Base-by-base conservation (phyloP, 2,888 invertebrate species). In the Erannis defoliaria region DNA sequence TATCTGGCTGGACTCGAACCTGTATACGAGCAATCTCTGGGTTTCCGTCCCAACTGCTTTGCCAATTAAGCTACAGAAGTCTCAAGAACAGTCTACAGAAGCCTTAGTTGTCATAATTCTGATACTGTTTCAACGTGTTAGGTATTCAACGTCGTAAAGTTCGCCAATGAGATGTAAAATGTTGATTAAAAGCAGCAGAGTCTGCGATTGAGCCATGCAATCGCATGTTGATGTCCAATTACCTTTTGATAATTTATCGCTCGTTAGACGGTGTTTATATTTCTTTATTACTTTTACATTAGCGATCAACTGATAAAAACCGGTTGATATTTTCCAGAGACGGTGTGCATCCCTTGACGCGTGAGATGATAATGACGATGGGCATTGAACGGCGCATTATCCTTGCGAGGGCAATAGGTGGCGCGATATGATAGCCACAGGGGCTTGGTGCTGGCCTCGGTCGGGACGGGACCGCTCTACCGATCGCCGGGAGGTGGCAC, bases 371-470 rank as follows among this genome's bases (percentile, higher is more conserved):
- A 88, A 82, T 80, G 75, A 78, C 29, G 46, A 76, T 81, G 84
- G 83, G 78, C 83, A 77, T 82, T 85, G 86, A 87, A 86, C 85
- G 84, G 71, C 73, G 81, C 74, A 82, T 85, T 88, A 87, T 88
- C 85, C 86, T 86, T 80, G 78, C 76, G 81, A 83, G 91, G 87
- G 88, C 84, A 87, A 86, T 79, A 86, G 87, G 89, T 89, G 86
- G 78, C 80, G 70, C 77, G 89, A 84, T 86, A 83, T 85, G 88
- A 88, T 82, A 87, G 86, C 82, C 50, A 18, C 77, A 77, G 82
- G 86, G 85, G 84, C 80, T 83, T 70, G 82, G 80, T 84, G 80
- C 83, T 85, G 85, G 80, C 80, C 88, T 89, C 86, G 89, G 89
- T 84, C 85, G 89, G 89, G 88, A 85, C 26, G 26, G 26, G 26